Conservation (phyloP, 1,140 invertebrate species). For the Globodera rostochiensis region DNA sequence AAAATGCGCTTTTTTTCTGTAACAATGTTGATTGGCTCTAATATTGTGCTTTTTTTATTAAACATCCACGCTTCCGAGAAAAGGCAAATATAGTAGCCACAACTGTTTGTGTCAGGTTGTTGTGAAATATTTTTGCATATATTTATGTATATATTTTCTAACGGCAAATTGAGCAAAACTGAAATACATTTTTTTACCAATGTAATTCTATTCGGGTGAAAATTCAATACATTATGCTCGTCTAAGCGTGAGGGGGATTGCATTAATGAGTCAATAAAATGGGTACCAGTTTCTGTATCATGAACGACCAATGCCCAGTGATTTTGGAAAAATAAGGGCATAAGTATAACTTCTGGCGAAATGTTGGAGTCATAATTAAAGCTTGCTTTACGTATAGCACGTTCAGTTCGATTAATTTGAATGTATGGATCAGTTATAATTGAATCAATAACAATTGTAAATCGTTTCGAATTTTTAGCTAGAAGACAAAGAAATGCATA, state of each 20-base stretch:
- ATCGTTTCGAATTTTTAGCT: background rate
- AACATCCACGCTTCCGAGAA: background rate
- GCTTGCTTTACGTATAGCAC: background rate
- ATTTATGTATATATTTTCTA: background rate
- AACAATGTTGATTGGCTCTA: background rate
- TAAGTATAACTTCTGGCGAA: background rate
- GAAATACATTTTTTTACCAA: background rate
- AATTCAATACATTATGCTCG: background rate
- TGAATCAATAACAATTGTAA: background rate
- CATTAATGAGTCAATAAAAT: background rate
- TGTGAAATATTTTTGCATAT: background rate
- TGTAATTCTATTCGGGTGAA: background rate
- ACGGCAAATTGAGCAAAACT: background rate
- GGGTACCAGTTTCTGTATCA: background rate
- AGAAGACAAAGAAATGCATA: background rate
- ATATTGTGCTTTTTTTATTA: background rate
- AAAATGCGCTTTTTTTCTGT: background rate
- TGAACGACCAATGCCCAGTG: background rate
- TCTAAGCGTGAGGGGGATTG: background rate
- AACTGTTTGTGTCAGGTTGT: background rate
- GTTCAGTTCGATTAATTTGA: background rate
- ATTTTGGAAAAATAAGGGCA: background rate
- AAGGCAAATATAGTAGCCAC: background rate
- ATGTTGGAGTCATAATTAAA: background rate
- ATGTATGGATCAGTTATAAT: background rate